A percentile compares a stretch with the other conserved stretches of the same genome.
Evolutionary conservation across 1,140 invertebrate species (phyloP).

Genomic region (Piezodorus guildinii): DNA sequence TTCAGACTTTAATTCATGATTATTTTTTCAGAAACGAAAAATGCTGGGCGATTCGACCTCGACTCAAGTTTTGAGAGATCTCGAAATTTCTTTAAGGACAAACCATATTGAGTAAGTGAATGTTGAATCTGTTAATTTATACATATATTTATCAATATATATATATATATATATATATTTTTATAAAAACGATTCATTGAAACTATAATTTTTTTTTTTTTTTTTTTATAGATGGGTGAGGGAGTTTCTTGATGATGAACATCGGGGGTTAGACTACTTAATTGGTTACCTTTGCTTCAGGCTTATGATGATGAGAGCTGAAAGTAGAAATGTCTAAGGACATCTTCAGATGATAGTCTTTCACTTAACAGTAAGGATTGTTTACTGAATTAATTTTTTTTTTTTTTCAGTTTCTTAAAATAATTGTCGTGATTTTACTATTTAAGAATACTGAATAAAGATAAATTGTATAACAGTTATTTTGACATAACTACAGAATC

Average conservation of each 20-base stretch:
- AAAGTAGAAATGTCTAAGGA: constrained; percentile 31
- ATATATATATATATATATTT: too few relatives aligned
- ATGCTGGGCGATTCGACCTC: constrained; percentile 94
- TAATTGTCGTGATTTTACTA: too few relatives aligned
- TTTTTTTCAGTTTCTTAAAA: too few relatives aligned
- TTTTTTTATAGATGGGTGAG: constrained; percentile 75
- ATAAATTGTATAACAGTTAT: too few relatives aligned
- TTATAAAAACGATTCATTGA: constrained; percentile 6
- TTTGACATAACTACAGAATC: too few relatives aligned
- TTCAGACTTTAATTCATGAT: too few relatives aligned
- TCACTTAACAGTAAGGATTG: constrained; percentile 15
- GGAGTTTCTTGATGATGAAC: constrained; percentile 92
- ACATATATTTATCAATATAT: too few relatives aligned
- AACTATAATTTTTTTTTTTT: constrained; percentile 20
- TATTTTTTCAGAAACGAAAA: constrained; percentile 80
- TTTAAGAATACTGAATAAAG: too few relatives aligned
- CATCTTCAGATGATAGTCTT: constrained; percentile 44
- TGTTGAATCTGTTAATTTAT: background rate
- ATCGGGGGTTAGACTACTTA: constrained; percentile 89
- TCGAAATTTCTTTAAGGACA: constrained; percentile 96
- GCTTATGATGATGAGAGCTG: constrained; percentile 80
- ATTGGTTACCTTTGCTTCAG: constrained; percentile 95
- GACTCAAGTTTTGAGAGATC: constrained; percentile 91
- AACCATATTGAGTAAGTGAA: constrained; percentile 94
- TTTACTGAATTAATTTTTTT: background rate